Evolutionary conservation across 2,888 invertebrate genomes (phyloP), one percentile per base, ranked within the genome.

Genomic region (Ptychoptera contaminata): DNA sequence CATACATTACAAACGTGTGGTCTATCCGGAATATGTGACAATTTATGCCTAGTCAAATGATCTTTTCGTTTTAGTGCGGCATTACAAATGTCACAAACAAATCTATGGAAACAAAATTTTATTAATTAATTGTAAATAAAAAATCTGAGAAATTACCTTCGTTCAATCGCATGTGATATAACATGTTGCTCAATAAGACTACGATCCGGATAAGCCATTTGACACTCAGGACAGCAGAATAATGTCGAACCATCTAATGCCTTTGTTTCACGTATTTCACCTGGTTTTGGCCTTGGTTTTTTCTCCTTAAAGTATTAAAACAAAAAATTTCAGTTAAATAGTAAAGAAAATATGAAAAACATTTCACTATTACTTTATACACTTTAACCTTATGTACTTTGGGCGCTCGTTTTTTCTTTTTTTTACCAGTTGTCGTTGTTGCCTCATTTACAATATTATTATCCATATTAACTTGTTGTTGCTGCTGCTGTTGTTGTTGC

Each of bases 61-160:
- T 87, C 87, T 59, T 87, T 88, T 46, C 87, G 76, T 59, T 88
- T 88, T 9, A 88, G 63, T 0, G 87, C 87, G 23, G 87, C 87
- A 52, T 87, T 87, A 60, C 88, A 88, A 45, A 88, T 86, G 64
- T 88, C 87, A 63, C 88, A 88, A 48, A 87, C 83, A 56, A 86
- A 88, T 57, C 42, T 77, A 69, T 49, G 29, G 12, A 46, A 30
- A 43, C 14, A 34, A 31, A 37, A 12, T n/a, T n/a, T 37, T 29
- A 29, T 11, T 12, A 37, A 31, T 37, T n/a, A 14, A n/a, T 40
- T 35, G 32, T 34, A 14, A 10, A 16, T 40, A 29, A 14, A 53
- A 68, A 70, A 3, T 32, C 9, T 30, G 9, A 32, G n/a, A 30
- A n/a, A 31, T 12, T n/a, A 42, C 42, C 79, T 73, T 52, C 87